Evolutionary conservation across 2,113 vertebrate species (phyloP), one percentile per base, ranked within the genome.

Genomic region (Ciconia maguari): DNA sequence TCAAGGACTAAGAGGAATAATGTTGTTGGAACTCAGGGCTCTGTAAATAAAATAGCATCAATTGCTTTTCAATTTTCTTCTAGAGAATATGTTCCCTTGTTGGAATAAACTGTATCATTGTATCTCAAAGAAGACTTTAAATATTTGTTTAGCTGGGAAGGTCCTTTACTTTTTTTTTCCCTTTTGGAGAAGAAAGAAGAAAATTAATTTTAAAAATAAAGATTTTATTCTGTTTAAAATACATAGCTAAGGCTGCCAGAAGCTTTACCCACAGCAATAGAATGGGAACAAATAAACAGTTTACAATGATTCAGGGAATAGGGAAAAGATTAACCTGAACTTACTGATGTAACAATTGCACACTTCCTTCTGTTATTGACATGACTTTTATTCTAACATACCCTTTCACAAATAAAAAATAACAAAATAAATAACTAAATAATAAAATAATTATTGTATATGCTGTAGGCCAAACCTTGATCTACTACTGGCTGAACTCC

Each of bases 1-100:
- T 98, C 97, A 98, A 98, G 98, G 98, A 98, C 98, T 98, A 96
- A 94, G 85, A 98, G 92, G 90, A 98, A 97, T 97, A 93, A 95
- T 75, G 75, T 94, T 96, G 96, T 81, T 78, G 81, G 70, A 95
- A 96, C 87, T 86, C 89, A 60, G 91, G 70, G 90, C 90, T 96
- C 93, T 71, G 96, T 96, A 98, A 98, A 98, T 97, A 98, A 91
- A 91, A 94, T 70, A 42, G 74, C 14, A 60, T 61, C 49, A 84
- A 95, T 38, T 54, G 21, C 60, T 38, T 77, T 79, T 80, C 79
- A 32, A 25, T 89, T 92, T 74, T 83, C 62, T 93, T 74, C 51
- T 11, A 65, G 38, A 68, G 30, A 60, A 27, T 77, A 83, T 32
- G 18, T 58, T 80, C 11, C 7, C 83, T 89, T 85, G 36, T 91